Percentiles rank a stretch among this genome's conserved stretches.
phyloP scores from a whole-genome alignment of 2,113 vertebrate genomes.

The Catagonus wagneri region DNA sequence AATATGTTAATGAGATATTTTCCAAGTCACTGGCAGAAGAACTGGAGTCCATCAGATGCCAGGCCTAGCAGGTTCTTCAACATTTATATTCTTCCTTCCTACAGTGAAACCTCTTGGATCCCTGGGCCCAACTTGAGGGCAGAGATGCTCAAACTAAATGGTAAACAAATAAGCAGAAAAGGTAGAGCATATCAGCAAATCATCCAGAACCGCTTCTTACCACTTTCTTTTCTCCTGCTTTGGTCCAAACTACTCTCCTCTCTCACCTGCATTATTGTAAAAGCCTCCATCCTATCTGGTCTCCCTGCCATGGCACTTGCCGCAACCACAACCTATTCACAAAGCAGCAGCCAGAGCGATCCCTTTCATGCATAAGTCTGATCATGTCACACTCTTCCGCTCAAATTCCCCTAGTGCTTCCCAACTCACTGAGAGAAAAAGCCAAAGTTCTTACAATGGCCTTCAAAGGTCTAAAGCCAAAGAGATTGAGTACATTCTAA shows the following conservation, averaged over 20 bases:
- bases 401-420: neutral
- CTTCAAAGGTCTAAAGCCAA: too few relatives aligned
- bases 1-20: neutral
- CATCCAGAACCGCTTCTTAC: neutral
- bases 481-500: too few relatives aligned
- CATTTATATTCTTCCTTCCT: neutral
- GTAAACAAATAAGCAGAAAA: slow-evolving; percentile 12
- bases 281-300: neutral
- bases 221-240: neutral
- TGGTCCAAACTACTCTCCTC: neutral
- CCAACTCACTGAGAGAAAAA: too few relatives aligned
- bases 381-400: neutral
- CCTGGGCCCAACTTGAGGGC: neutral
- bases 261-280: neutral
- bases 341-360: neutral
- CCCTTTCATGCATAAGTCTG: neutral
- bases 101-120: neutral
- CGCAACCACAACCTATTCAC: neutral
- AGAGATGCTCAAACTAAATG: neutral
- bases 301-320: neutral
- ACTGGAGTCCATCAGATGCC: neutral
- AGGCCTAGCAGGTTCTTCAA: neutral
- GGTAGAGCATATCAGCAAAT: neutral
- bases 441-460: too few relatives aligned
- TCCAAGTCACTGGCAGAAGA: slow-evolving; percentile 4